Conservation (phyloP, 2,113 vertebrate genomes). For the Oreochromis tanganicae region DNA sequence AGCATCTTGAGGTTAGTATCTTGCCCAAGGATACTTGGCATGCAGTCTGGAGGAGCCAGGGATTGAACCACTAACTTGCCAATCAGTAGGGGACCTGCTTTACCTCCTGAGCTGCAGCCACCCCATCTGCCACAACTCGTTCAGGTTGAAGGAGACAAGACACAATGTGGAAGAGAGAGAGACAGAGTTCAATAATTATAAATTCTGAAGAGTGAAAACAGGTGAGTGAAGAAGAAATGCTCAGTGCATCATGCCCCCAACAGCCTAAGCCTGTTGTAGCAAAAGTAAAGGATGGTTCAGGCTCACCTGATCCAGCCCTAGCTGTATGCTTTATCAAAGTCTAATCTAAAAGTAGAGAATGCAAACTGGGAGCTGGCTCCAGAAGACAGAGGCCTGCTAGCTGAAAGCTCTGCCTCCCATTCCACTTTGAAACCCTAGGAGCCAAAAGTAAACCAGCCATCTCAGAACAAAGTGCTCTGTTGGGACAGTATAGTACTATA, state of each 20-base stretch:
- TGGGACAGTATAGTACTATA: not conserved
- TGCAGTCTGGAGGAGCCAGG: no score
- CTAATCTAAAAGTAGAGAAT: not conserved
- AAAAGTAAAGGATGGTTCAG: not conserved
- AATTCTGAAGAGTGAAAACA: not conserved
- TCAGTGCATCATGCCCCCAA: not conserved
- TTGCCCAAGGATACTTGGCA: no score
- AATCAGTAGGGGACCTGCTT: no score
- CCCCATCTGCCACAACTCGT: accelerated
- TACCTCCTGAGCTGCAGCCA: no score
- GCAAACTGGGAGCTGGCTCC: not conserved
- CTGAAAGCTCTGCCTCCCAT: not conserved
- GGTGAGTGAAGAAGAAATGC: not conserved
- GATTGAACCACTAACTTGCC: no score
- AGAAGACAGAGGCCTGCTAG: not conserved
- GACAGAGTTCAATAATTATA: not conserved
- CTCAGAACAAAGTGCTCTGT: not conserved
- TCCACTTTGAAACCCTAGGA: not conserved
- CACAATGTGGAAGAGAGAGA: not conserved
- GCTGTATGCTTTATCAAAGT: not conserved
- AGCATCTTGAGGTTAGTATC: no score
- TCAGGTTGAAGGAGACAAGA: not conserved
- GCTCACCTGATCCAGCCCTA: not conserved
- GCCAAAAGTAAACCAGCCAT: not conserved
- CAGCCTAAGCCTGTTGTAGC: accelerated